Evolutionary conservation across 1,140 invertebrate species (phyloP), one percentile per base, ranked within the genome.

Genomic region (Saccostrea cuccullata): DNA sequence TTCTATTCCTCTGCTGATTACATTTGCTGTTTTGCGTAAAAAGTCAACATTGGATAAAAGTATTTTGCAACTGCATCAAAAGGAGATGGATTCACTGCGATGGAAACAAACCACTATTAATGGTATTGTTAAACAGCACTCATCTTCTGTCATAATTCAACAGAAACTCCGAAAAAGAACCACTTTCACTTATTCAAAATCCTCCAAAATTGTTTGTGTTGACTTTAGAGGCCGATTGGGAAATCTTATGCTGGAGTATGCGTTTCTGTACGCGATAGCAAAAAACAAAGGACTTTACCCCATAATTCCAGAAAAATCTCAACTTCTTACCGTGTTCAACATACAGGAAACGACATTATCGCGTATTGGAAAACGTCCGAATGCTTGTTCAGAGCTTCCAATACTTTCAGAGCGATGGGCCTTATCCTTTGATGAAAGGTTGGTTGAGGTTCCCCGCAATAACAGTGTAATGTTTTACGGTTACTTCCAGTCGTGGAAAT

Each of bases 401-500:
- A 17, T 55, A 23, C 55, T 4, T 8, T 12, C 36, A 17, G 82
- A 47, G 17, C 26, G 40, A 26, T 47, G 26, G 26, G 82, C 17
- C 47, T 17, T 13, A 23, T 82, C 77, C 17, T 83, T 55, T 83
- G 82, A 83, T 17, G 82, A 83, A 55, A 12, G 30, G 12, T 47
- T 83, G 20, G 3, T 55, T 23, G 23, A 47, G 20, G 40, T 55
- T 17, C 36, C 36, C 2, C 17, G 23, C 17, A 8, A 15, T 47
- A 83, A 55, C 55, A 83, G 84, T 47, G 6, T 83, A 1, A 88
- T 58, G 0, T 86, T 90, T 60, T 6, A 58, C 26, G 86, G 86
- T 55, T 90, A 86, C 40, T 87, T 90, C 47, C 89, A 90, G 82
- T 90, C 89, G 1, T 90, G 89, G 89, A 90, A 84, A 60, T 90